These are phyloP conservation scores for Riptortus pedestris DNA, from an alignment of 1,140 invertebrate species.

Conservation along the genomic window DNA sequence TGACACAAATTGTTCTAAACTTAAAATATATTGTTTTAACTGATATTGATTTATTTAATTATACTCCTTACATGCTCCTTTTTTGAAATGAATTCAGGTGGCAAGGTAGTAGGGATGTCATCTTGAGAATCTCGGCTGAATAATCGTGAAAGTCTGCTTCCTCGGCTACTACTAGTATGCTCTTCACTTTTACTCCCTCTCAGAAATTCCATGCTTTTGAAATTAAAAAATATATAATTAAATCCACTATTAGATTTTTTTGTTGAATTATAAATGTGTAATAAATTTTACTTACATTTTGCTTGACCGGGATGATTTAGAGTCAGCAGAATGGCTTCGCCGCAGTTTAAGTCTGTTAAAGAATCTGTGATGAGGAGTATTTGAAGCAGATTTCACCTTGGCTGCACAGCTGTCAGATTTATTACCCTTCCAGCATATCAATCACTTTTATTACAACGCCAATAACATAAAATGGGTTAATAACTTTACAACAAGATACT, in stretches of 20 bases:
- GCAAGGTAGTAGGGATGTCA: constrained; percentile 31
- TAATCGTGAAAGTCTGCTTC: constrained; percentile 27
- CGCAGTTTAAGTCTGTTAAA: constrained; percentile 29
- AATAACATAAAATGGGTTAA: constrained; percentile 10
- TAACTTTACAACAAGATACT: constrained; percentile 8
- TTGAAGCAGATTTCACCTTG: constrained; percentile 27
- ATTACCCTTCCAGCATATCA: constrained; percentile 29
- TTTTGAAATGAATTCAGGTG: constrained; percentile 23
- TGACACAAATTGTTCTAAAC: no score
- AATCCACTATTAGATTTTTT: neutral
- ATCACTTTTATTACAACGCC: constrained; percentile 21
- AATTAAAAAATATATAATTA: neutral
- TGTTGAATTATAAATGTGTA: neutral
- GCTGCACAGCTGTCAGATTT: constrained; percentile 30
- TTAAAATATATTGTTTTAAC: no score
- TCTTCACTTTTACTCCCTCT: constrained; percentile 32
- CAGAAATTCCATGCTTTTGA: constrained; percentile 30
- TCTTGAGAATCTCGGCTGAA: constrained; percentile 30
- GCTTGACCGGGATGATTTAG: constrained; percentile 27
- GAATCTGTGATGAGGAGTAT: constrained; percentile 28
- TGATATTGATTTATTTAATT: no score
- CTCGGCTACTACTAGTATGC: constrained; percentile 28
- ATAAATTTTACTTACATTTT: constrained; percentile 29
- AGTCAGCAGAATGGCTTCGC: constrained; percentile 30
- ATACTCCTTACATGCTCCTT: constrained; percentile 23